Percentiles rank a stretch among this genome's conserved stretches.
Evolutionary conservation across 2,113 vertebrate species (phyloP).

Genomic region (Anser cygnoides): DNA sequence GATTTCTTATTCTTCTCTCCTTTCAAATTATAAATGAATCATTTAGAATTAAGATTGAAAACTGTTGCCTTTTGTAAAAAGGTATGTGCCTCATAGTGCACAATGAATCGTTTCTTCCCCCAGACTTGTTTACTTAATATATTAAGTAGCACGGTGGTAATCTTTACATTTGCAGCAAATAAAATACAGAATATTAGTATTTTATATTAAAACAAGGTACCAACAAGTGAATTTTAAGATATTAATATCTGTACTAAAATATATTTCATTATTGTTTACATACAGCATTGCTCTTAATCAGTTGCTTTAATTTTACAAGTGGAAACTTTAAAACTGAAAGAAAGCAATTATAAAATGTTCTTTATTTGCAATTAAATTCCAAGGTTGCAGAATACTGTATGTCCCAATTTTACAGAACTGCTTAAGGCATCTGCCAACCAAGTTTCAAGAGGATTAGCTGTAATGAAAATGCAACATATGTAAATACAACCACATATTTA

Average conservation of each 20-base stretch:
- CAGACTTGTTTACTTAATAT: neutral
- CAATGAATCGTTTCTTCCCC: neutral
- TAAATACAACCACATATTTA: slow-evolving; percentile 62
- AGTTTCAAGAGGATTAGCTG: slow-evolving; percentile 70
- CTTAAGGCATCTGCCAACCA: slow-evolving; percentile 71
- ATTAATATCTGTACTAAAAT: neutral
- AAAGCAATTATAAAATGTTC: neutral
- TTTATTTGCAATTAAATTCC: slow-evolving; percentile 38
- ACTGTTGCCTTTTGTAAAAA: neutral
- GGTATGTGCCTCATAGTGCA: rapidly evolving
- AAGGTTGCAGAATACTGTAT: slow-evolving; percentile 34
- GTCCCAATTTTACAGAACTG: slow-evolving; percentile 64
- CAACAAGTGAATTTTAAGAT: neutral
- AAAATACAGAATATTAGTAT: neutral
- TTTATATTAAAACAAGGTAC: neutral
- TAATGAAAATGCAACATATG: slow-evolving; percentile 74
- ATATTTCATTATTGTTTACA: neutral
- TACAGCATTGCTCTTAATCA: neutral
- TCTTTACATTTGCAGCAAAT: neutral
- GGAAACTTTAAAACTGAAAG: neutral
- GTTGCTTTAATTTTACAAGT: neutral
- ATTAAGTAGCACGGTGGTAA: neutral
- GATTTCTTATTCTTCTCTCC: neutral
- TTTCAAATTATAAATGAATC: neutral
- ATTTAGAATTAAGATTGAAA: neutral